Conservation (phyloP, 2,888 invertebrate species). For the Atherix ibis region DNA sequence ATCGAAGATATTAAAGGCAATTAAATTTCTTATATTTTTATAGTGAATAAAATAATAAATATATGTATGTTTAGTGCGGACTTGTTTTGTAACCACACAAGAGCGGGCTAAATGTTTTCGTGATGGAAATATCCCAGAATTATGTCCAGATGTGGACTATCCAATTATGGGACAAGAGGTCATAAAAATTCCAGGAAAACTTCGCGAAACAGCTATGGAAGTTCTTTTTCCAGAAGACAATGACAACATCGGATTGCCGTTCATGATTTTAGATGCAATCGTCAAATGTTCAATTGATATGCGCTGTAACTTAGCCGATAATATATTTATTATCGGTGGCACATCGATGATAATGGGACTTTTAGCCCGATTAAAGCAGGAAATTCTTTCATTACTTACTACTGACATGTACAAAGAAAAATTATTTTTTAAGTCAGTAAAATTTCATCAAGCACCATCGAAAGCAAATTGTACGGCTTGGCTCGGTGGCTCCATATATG, state of each 20-base stretch:
- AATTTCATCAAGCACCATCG: conserved; percentile 66
- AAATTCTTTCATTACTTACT: conserved; percentile 51
- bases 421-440: conserved; percentile 48
- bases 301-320: conserved; percentile 59
- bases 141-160: conserved; percentile 49
- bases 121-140: conserved; percentile 32
- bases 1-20: conserved; percentile 62
- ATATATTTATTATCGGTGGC: conserved; percentile 78
- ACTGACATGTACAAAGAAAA: conserved; percentile 44
- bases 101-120: conserved; percentile 45
- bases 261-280: conserved; percentile 71
- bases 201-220: conserved; percentile 73
- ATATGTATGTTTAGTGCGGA: conserved; percentile 41
- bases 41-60: too few relatives aligned
- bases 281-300: conserved; percentile 70
- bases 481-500: conserved; percentile 72
- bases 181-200: conserved; percentile 46
- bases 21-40: conserved; percentile 9
- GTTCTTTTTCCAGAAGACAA: conserved; percentile 71
- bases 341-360: conserved; percentile 72
- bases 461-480: conserved; percentile 73
- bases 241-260: conserved; percentile 65
- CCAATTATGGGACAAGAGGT: conserved; percentile 46
- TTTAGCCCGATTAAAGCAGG: conserved; percentile 58
- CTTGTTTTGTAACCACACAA: conserved; percentile 73